Evolutionary conservation across 1,140 invertebrate species (phyloP).

Genomic region (Stegodyphus dumicola): DNA sequence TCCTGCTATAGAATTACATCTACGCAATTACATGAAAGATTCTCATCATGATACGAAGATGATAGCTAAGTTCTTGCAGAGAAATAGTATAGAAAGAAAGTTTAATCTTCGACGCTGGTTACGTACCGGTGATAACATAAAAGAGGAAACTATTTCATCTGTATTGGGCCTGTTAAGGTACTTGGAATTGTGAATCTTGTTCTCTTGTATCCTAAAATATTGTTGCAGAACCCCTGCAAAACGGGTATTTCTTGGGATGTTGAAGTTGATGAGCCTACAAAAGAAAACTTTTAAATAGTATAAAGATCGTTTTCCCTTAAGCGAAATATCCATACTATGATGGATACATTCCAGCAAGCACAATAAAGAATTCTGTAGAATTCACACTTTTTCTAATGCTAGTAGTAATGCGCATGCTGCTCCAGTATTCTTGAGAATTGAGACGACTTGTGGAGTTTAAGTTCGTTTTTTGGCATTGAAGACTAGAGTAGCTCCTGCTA

Average conservation of each 20-base stretch:
- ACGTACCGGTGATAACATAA: too few species aligned
- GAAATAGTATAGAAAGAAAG: too few species aligned
- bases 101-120: too few species aligned
- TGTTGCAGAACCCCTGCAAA: conserved; percentile 8
- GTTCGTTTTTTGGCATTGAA: conserved; percentile 3
- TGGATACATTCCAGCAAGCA: not conserved
- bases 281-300: conserved; percentile 33
- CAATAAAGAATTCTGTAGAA: conserved; percentile 6
- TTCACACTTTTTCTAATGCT: conserved; percentile 15
- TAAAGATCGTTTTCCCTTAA: not conserved
- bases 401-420: conserved; percentile 10
- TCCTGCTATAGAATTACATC: too few species aligned
- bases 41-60: too few species aligned
- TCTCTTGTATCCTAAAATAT: conserved; percentile 19
- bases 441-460: not conserved
- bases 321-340: not conserved
- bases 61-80: too few species aligned
- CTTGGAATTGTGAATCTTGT: conserved; percentile 11
- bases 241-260: conserved; percentile 1
- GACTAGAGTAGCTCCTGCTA: conserved; percentile 3
- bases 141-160: too few species aligned
- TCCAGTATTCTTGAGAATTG: conserved; percentile 6
- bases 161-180: too few species aligned
- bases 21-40: too few species aligned
- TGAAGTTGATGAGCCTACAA: not conserved